Evolutionary conservation across 2,113 vertebrate species (phyloP).

Genomic region (Varanus salvator): DNA sequence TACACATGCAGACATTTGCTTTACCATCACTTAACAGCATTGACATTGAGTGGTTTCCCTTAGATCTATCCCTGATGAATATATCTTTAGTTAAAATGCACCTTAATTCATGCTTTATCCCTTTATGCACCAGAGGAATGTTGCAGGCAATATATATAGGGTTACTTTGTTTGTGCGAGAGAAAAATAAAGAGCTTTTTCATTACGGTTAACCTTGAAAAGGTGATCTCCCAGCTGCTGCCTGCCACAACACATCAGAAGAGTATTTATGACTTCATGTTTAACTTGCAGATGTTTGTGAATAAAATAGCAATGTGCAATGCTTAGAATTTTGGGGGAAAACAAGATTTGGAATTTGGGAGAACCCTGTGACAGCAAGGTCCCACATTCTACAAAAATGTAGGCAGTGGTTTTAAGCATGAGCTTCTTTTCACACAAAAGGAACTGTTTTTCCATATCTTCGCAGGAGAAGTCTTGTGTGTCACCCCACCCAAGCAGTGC

Average conservation of each 20-base stretch:
- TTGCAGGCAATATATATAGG: neutral
- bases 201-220: neutral
- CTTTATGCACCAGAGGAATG: neutral
- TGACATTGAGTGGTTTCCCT: neutral
- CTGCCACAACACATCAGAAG: neutral
- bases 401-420: neutral
- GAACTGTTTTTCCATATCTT: slow-evolving; percentile 43
- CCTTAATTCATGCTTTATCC: neutral
- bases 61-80: neutral
- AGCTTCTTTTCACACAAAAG: neutral
- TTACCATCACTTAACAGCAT: neutral
- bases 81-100: neutral
- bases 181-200: neutral
- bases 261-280: neutral
- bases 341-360: neutral
- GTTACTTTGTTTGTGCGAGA: neutral
- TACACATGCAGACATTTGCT: neutral
- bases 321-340: neutral
- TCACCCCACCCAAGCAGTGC: slow-evolving; percentile 17
- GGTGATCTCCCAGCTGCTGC: neutral
- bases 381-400: neutral
- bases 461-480: neutral
- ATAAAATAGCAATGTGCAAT: neutral
- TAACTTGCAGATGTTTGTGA: neutral
- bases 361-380: neutral